Evolutionary conservation across 2,888 invertebrate species (phyloP), one percentile per base, ranked within the genome.

Genomic region (Pseudococcus longispinus): DNA sequence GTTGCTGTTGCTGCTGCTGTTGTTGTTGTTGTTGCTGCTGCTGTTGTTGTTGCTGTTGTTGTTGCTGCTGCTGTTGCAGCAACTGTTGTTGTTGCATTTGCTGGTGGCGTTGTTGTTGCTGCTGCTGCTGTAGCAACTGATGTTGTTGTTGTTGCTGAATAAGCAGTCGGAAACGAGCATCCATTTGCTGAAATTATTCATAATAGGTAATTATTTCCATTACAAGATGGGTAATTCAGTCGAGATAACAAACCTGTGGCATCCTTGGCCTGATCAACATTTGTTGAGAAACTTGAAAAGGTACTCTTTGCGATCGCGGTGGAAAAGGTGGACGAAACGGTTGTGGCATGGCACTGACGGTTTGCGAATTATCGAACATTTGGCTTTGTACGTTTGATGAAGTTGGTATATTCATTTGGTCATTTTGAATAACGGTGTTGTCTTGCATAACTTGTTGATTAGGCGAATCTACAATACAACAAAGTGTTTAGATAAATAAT

Each of bases 291-390:
- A 88, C 85, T 82, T 85, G 88, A 29, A 88, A 87, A 23, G 88
- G 86, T 46, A 87, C 88, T 18, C 93, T 92, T 88, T 93, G 91
- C 8, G 93, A 92, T 89, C 93, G 91, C 46, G 93, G 93, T 13
- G 95, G 95, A 89, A 95, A 91, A 13, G 95, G 95, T 89, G 94
- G 94, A 15, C 95, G 92, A 91, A 94, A 95, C 37, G 93, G 94
- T 82, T 87, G 88, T 42, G 88, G 87, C 37, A 88, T 37, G 32
- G 42, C n/a, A 29, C 42, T 77, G 46, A 89, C 89, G 65, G 90
- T 90, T 23, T 87, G 0, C 88, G 89, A 15, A 15, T 13, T 88
- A 18, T 88, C 85, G 42, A 87, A 83, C 20, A 87, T 20, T 23
- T 80, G 82, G 26, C 18, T n/a, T 37, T 32, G 42, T 11, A 82